Conservation (phyloP, 2,888 invertebrate genomes). For the Tetropium fuscum region DNA sequence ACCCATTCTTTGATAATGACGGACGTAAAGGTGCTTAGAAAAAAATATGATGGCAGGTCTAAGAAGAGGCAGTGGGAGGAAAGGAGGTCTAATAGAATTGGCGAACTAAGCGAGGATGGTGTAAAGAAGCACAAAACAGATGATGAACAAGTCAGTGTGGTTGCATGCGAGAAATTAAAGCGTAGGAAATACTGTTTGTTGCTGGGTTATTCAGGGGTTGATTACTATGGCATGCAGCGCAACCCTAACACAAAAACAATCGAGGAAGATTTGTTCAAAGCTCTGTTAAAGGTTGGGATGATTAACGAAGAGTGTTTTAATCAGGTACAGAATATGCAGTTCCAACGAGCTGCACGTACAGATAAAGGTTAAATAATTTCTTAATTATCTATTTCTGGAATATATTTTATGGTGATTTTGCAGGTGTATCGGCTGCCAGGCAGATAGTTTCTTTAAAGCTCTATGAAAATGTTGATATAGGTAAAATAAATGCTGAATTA, state of each 20-base stretch:
- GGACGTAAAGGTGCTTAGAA: slow-evolving; percentile 44
- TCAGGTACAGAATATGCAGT: slow-evolving; percentile 84
- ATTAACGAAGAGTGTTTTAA: slow-evolving; percentile 85
- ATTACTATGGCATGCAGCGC: slow-evolving; percentile 97
- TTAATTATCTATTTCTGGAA: too few relatives aligned
- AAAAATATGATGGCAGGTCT: slow-evolving; percentile 65
- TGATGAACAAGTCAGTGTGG: slow-evolving; percentile 44
- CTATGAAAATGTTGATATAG: slow-evolving; percentile 76
- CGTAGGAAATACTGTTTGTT: slow-evolving; percentile 86
- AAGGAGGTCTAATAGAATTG: slow-evolving; percentile 60
- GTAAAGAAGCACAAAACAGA: slow-evolving; percentile 54
- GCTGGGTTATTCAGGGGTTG: slow-evolving; percentile 91
- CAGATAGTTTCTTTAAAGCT: slow-evolving; percentile 94
- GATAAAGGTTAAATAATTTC: slow-evolving; percentile 78
- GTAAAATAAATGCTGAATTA: slow-evolving; percentile 82
- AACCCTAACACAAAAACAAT: slow-evolving; percentile 91
- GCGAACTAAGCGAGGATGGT: slow-evolving; percentile 52
- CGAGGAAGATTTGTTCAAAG: slow-evolving; percentile 89
- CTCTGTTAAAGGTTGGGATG: slow-evolving; percentile 82
- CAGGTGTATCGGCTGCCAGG: slow-evolving; percentile 88
- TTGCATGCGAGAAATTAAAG: slow-evolving; percentile 70
- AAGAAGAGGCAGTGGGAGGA: slow-evolving; percentile 68
- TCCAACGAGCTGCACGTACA: slow-evolving; percentile 96
- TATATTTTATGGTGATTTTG: too few relatives aligned
- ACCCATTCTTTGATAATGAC: slow-evolving; percentile 42